A percentile compares a stretch with the other conserved stretches of the same genome.
Evolutionary conservation across 2,797 vertebrate species (phyloP).

Genomic region (Pipistrellus nathusii): DNA sequence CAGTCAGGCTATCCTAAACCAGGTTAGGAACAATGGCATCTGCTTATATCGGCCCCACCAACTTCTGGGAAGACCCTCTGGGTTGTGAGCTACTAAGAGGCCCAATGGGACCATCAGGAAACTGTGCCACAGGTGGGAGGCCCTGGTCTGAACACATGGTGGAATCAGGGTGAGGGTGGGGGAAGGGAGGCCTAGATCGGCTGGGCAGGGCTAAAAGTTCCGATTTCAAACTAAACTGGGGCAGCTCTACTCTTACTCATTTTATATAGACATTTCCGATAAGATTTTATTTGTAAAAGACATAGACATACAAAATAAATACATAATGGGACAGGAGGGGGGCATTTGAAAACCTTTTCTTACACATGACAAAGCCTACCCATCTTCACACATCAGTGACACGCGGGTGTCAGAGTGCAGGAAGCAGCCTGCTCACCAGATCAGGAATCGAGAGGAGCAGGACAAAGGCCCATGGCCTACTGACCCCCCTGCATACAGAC

Average conservation of each 20-base stretch:
- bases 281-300: background rate
- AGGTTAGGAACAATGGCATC: background rate
- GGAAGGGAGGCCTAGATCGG: rapidly evolving
- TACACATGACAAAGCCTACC: background rate
- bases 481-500: background rate
- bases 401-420: background rate
- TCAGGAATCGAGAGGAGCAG: background rate
- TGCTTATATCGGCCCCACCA: background rate
- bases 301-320: background rate
- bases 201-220: background rate
- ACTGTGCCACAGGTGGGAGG: background rate
- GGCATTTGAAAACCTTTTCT: background rate
- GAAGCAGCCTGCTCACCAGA: background rate
- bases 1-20: background rate
- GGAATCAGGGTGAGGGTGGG: no score
- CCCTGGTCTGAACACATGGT: background rate
- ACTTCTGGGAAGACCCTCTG: background rate
- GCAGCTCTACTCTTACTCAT: background rate
- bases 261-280: background rate
- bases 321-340: background rate
- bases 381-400: background rate
- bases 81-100: background rate
- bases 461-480: background rate
- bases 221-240: background rate
- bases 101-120: background rate